These are phyloP conservation scores for Karalla daura DNA, from an alignment of 2,797 vertebrate species.

Conservation along the genomic window DNA sequence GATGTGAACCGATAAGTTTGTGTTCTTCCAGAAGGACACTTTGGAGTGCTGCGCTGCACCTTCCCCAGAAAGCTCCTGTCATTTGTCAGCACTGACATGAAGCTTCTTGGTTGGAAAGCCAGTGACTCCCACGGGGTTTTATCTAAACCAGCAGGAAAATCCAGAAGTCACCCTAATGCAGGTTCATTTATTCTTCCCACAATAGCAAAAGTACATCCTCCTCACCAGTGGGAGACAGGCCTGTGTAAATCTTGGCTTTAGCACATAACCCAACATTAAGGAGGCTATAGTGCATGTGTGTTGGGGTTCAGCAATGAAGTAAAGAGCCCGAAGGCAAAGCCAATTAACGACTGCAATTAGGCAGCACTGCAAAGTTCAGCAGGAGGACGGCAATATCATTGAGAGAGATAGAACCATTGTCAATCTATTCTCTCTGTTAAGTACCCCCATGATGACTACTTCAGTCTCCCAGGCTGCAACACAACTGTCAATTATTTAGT, in stretches of 20 bases:
- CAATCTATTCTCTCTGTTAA: slow-evolving; percentile 64
- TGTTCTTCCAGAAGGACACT: slow-evolving; percentile 28
- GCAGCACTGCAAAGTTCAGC: slow-evolving; percentile 67
- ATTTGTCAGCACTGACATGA: slow-evolving; percentile 8
- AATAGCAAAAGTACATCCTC: slow-evolving; percentile 16
- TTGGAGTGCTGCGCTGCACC: slow-evolving; percentile 17
- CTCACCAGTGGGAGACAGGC: slow-evolving; percentile 42
- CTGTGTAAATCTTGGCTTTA: slow-evolving; percentile 56
- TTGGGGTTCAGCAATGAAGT: slow-evolving; percentile 57
- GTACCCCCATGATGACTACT: slow-evolving; percentile 63
- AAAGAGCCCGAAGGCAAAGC: slow-evolving; percentile 67
- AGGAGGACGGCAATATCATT: slow-evolving; percentile 69
- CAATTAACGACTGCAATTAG: slow-evolving; percentile 78
- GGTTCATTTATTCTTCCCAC: slow-evolving; percentile 25
- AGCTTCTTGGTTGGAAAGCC: slow-evolving; percentile 1
- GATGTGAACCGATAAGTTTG: slow-evolving; percentile 30
- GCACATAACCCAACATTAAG: slow-evolving; percentile 32
- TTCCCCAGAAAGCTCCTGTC: slow-evolving; percentile 38
- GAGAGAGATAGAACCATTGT: slow-evolving; percentile 60
- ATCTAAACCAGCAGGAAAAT: slow-evolving; percentile 13
- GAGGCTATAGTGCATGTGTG: slow-evolving; percentile 20
- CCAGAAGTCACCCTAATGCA: slow-evolving; percentile 9
- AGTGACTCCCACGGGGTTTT: slow-evolving; percentile 12
- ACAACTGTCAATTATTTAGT: slow-evolving; percentile 60
- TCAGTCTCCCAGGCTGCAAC: slow-evolving; percentile 50